Percentiles rank a stretch among this genome's conserved stretches.
Evolutionary conservation across 2,797 vertebrate genomes (phyloP).

Genomic region (Gambelia wislizenii): DNA sequence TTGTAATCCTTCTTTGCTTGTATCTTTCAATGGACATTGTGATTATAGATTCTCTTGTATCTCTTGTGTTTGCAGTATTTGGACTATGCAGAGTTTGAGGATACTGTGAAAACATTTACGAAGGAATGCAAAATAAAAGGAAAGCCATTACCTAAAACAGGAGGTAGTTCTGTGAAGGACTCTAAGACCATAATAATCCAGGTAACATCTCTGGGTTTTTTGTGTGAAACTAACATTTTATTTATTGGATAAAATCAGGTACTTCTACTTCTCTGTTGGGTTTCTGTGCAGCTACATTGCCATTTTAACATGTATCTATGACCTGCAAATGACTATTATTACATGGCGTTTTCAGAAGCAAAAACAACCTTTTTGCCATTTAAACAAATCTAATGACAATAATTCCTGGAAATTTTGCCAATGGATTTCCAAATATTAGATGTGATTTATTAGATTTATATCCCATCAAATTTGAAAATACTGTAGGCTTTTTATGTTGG

Average conservation of each 20-base stretch:
- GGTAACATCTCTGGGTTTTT: constrained; percentile 78
- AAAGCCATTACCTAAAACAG: constrained; percentile 83
- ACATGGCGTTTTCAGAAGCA: neutral
- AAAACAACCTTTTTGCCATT: neutral
- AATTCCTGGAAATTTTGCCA: neutral
- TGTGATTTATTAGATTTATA: neutral
- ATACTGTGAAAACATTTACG: constrained; percentile 87
- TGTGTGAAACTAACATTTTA: neutral
- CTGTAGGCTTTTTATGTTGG: neutral
- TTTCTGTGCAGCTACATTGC: neutral
- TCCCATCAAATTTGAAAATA: neutral
- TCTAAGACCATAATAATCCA: constrained; percentile 81
- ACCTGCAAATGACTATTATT: too few species aligned
- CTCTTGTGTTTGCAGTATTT: constrained; percentile 85
- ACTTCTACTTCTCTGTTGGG: fast-evolving
- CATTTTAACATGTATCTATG: neutral
- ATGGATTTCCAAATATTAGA: neutral
- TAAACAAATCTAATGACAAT: neutral
- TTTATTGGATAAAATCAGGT: neutral
- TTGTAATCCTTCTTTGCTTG: neutral
- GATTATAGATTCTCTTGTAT: neutral
- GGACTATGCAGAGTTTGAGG: constrained; percentile 91
- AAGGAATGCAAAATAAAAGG: constrained; percentile 93
- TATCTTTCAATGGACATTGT: neutral
- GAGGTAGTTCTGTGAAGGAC: constrained; percentile 76